Evolutionary conservation across 2,888 invertebrate species (phyloP).

Genomic region (Beris morrisii): DNA sequence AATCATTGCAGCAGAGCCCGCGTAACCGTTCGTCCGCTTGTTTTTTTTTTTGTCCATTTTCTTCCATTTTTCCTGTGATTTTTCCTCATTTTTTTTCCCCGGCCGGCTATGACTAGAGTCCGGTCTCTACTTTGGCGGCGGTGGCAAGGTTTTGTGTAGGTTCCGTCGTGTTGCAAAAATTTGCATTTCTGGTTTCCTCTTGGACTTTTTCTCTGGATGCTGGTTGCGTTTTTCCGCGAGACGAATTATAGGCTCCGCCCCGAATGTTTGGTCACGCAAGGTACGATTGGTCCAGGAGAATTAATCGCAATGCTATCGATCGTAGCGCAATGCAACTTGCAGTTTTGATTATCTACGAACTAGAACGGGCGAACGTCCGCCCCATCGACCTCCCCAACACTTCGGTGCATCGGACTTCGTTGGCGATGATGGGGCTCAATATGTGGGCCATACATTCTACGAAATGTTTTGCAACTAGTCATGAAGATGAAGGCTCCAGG

Average conservation of each 20-base stretch:
- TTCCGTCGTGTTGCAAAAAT: constrained; percentile 38
- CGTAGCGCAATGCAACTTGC: constrained; percentile 40
- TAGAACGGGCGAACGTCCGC: constrained; percentile 19
- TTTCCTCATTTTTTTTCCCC: constrained; percentile 13
- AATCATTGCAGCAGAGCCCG: constrained; percentile 38
- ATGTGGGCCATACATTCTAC: no score
- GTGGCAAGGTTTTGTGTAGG: constrained; percentile 12
- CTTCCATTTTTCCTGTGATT: constrained; percentile 21
- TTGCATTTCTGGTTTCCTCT: constrained; percentile 39
- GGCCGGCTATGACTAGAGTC: constrained; percentile 4
- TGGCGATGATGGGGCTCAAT: no score
- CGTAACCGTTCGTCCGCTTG: constrained; percentile 12
- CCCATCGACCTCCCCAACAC: not conserved
- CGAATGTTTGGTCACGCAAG: constrained; percentile 43
- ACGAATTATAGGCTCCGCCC: constrained; percentile 41
- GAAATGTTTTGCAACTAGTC: not conserved
- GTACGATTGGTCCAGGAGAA: constrained; percentile 44
- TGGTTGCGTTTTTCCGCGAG: constrained; percentile 38
- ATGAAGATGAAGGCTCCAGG: constrained; percentile 22
- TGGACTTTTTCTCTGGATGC: constrained; percentile 35
- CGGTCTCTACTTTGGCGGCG: constrained; percentile 19
- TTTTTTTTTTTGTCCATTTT: constrained; percentile 23
- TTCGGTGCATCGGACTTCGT: not conserved
- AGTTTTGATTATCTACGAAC: constrained; percentile 38
- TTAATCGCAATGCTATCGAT: constrained; percentile 41